Conservation (phyloP, 92 coral and sea anemone species). For the Pocillopora meandrina region DNA sequence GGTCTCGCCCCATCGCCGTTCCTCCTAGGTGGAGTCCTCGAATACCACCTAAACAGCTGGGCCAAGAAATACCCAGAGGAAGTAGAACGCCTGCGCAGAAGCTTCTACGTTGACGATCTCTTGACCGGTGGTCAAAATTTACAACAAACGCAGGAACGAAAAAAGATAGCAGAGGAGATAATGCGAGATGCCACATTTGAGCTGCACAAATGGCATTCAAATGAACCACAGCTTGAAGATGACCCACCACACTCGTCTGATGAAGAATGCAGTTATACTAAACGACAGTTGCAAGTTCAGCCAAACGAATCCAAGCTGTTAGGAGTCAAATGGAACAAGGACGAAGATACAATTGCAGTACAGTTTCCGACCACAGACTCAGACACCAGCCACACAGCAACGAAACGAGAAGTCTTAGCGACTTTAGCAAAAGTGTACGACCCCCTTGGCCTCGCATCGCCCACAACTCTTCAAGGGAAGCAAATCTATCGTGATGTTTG, state of each 20-base stretch:
- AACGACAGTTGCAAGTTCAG: neutral
- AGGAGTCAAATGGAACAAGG: neutral
- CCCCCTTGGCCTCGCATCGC: neutral
- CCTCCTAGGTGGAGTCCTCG: neutral
- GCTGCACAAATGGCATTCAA: neutral
- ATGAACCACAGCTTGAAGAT: neutral
- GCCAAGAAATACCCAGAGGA: constrained; percentile 2
- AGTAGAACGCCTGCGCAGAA: constrained; percentile 1
- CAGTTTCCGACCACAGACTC: neutral
- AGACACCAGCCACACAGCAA: neutral
- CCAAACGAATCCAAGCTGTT: neutral
- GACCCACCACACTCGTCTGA: neutral
- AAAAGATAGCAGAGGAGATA: neutral
- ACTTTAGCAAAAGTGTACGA: neutral
- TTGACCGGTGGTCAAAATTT: neutral
- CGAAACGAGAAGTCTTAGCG: neutral
- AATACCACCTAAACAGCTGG: neutral
- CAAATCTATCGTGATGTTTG: constrained; percentile 11
- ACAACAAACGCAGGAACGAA: neutral
- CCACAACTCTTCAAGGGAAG: neutral
- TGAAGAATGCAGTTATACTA: neutral
- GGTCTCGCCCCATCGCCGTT: neutral
- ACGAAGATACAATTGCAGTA: constrained; percentile 1
- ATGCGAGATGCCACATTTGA: neutral
- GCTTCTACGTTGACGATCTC: constrained; percentile 14